Percentiles rank a stretch among this genome's conserved stretches.
phyloP scores from a whole-genome alignment of 1,140 invertebrate species.

The Brachionus manjavacas region DNA sequence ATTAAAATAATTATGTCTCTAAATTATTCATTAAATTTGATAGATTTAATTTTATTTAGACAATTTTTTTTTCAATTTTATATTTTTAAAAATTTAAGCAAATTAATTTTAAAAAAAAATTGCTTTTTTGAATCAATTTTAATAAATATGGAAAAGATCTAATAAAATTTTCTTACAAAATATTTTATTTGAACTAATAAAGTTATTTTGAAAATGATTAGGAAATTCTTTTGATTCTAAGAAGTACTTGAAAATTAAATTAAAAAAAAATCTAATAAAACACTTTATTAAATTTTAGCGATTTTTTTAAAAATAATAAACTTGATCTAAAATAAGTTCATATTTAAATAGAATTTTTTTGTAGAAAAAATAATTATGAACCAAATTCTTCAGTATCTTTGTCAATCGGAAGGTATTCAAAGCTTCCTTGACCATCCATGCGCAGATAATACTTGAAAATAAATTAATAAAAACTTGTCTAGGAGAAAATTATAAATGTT shows the following conservation, averaged over 20 bases:
- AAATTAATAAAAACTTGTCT: neutral
- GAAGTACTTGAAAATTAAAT: neutral
- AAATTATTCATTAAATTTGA: too few relatives aligned
- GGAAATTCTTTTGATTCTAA: neutral
- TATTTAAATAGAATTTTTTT: neutral
- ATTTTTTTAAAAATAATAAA: neutral
- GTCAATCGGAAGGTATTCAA: constrained; percentile 79
- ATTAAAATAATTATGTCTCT: too few relatives aligned
- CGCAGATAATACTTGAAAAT: constrained; percentile 73
- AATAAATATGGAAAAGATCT: too few relatives aligned
- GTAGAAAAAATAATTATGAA: constrained; percentile 68
- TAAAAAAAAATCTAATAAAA: neutral
- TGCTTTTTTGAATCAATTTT: too few relatives aligned
- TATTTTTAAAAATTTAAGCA: too few relatives aligned
- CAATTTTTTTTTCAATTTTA: too few relatives aligned
- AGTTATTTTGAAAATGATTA: neutral
- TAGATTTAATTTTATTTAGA: too few relatives aligned
- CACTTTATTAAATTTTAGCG: neutral
- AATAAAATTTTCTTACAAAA: too few relatives aligned
- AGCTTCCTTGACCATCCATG: constrained; percentile 85
- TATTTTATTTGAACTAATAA: neutral
- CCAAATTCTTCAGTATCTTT: constrained; percentile 82
- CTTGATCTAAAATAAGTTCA: neutral
- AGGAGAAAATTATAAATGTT: constrained; percentile 43
- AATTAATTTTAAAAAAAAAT: too few relatives aligned